A percentile compares a stretch with the other conserved stretches of the same genome.
Evolutionary conservation across 2,888 invertebrate genomes (phyloP).

Genomic region (Dynastes tityus): DNA sequence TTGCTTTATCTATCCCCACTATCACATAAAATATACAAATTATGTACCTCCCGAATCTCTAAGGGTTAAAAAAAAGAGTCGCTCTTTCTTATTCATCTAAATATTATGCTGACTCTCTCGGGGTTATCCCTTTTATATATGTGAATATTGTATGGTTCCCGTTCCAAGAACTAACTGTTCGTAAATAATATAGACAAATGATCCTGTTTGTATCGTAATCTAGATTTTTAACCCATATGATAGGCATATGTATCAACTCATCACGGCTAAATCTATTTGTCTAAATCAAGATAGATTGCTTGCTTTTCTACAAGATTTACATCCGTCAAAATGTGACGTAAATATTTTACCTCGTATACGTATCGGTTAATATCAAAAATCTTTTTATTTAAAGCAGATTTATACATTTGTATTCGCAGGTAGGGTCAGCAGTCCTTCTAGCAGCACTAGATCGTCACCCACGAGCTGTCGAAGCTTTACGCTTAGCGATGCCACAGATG

Average conservation of each 20-base stretch:
- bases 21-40: no score
- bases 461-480: constrained; percentile 75
- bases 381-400: background rate
- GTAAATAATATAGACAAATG: constrained; percentile 12
- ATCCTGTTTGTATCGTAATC: background rate
- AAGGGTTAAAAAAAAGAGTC: background rate
- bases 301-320: background rate
- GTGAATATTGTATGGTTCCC: background rate
- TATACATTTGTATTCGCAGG: constrained; percentile 51
- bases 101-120: background rate
- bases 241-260: no score
- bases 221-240: no score
- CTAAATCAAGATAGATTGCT: background rate
- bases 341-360: background rate
- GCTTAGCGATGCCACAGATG: constrained; percentile 76
- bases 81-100: background rate
- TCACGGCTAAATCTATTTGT: background rate
- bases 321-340: background rate
- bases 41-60: background rate
- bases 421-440: constrained; percentile 59
- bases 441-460: constrained; percentile 60
- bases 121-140: background rate
- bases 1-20: no score
- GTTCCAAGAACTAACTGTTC: background rate
- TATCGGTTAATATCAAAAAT: background rate